phyloP scores from a whole-genome alignment of 2,797 vertebrate genomes.

The Amblyopsis hoosieri region DNA sequence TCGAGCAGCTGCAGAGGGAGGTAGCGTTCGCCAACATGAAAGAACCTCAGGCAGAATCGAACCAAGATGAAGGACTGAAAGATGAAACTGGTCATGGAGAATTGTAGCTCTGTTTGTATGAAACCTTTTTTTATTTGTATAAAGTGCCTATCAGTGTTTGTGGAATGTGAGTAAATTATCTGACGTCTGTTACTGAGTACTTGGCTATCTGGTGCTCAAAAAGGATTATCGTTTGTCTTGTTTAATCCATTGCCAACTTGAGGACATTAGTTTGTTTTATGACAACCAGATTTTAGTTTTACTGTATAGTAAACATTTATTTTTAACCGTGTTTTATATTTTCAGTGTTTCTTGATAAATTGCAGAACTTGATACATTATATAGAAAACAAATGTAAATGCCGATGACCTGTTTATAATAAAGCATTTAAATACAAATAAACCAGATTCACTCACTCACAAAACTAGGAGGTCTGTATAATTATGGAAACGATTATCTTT shows the following conservation, averaged over 20 bases:
- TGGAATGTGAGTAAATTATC: constrained; percentile 1
- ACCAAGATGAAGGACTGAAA: constrained; percentile 59
- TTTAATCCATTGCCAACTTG: background rate
- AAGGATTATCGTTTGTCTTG: constrained; percentile 16
- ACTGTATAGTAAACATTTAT: background rate
- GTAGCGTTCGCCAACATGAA: constrained; percentile 87
- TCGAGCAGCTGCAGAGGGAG: constrained; percentile 87
- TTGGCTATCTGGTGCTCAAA: background rate
- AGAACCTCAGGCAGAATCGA: constrained; percentile 62
- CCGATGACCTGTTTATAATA: no score
- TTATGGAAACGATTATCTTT: constrained; percentile 58
- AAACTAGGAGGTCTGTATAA: background rate
- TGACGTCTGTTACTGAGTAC: constrained; percentile 13
- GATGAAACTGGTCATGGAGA: constrained; percentile 74
- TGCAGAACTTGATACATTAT: background rate
- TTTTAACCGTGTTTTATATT: constrained; percentile 5
- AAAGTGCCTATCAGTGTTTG: constrained; percentile 20
- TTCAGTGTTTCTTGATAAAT: background rate
- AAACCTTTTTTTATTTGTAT: background rate
- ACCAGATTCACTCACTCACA: constrained; percentile 7
- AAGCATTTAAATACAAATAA: no score
- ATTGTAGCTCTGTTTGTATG: constrained; percentile 56
- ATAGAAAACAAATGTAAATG: constrained; percentile 12
- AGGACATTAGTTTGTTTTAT: constrained; percentile 22
- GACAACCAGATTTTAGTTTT: constrained; percentile 15